Conservation (phyloP, 2,888 invertebrate species). For the Morpho helenor region DNA sequence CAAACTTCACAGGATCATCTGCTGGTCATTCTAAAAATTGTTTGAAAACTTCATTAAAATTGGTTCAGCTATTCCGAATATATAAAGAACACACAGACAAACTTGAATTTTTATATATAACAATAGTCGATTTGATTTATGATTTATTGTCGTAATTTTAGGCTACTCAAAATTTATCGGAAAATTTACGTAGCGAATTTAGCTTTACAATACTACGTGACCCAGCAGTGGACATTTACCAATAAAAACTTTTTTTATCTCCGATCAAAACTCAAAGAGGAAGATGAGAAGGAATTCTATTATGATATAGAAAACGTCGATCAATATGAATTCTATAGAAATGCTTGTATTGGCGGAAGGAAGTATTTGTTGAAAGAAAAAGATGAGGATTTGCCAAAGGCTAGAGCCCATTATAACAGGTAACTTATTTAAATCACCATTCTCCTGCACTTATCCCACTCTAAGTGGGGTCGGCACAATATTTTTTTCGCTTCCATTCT, state of each 20-base stretch:
- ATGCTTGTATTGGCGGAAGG: constrained; percentile 81
- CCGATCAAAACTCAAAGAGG: constrained; percentile 62
- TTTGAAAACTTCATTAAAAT: too few species aligned
- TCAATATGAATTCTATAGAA: constrained; percentile 65
- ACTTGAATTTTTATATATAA: too few species aligned
- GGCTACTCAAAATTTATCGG: constrained; percentile 89
- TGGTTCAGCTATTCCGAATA: too few species aligned
- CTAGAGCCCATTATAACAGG: constrained; percentile 73
- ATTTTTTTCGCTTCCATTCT: too few species aligned
- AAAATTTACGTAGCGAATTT: constrained; percentile 87
- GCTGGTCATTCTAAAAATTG: too few species aligned
- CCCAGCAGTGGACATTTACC: constrained; percentile 87
- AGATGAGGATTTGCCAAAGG: constrained; percentile 73
- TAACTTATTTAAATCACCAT: constrained; percentile 35
- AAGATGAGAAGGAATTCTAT: constrained; percentile 78
- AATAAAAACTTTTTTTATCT: constrained; percentile 66
- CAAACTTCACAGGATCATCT: too few species aligned
- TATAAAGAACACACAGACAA: too few species aligned
- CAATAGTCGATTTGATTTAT: too few species aligned
- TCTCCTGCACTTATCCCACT: too few species aligned
- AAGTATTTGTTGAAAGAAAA: constrained; percentile 76
- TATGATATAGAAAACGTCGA: constrained; percentile 79
- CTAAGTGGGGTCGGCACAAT: too few species aligned
- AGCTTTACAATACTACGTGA: constrained; percentile 86
- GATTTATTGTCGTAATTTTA: constrained; percentile 46